Evolutionary conservation across 2,888 invertebrate species (phyloP).

Genomic region (Cinara cedri): DNA sequence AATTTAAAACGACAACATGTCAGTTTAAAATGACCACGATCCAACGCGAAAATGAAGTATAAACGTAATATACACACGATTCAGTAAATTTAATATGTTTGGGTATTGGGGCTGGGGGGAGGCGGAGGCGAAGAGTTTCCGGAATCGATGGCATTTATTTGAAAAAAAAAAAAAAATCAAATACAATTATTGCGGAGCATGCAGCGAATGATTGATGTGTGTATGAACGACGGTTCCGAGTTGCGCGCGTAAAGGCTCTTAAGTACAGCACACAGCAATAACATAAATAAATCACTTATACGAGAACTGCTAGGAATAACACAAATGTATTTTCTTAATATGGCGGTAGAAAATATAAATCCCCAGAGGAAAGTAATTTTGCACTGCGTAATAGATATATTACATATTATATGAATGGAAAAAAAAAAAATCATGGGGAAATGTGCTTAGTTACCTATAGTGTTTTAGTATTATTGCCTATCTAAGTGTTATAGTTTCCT

Average conservation of each 20-base stretch:
- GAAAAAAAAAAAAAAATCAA: neutral
- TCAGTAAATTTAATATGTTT: too few relatives aligned
- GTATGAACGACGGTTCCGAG: neutral
- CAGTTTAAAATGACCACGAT: too few relatives aligned
- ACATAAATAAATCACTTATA: constrained; percentile 32
- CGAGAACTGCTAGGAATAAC: constrained; percentile 18
- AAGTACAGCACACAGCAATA: neutral
- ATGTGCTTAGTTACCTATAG: neutral
- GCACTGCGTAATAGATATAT: constrained; percentile 1
- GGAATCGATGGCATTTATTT: too few relatives aligned
- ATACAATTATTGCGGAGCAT: neutral
- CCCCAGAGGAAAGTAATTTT: constrained; percentile 24
- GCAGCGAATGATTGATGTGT: neutral
- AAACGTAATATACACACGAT: too few relatives aligned
- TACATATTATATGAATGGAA: neutral
- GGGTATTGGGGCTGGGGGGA: too few relatives aligned
- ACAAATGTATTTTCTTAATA: constrained; percentile 14
- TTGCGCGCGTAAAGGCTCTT: neutral
- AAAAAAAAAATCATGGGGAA: neutral
- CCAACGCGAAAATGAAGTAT: too few relatives aligned
- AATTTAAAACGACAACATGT: too few relatives aligned
- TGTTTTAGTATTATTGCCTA: too few relatives aligned
- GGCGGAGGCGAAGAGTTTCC: too few relatives aligned
- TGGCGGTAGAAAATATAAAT: neutral
- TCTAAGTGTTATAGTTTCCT: too few relatives aligned